Evolutionary conservation across 1,140 invertebrate species (phyloP).

Genomic region (Brachionus calyciflorus): DNA sequence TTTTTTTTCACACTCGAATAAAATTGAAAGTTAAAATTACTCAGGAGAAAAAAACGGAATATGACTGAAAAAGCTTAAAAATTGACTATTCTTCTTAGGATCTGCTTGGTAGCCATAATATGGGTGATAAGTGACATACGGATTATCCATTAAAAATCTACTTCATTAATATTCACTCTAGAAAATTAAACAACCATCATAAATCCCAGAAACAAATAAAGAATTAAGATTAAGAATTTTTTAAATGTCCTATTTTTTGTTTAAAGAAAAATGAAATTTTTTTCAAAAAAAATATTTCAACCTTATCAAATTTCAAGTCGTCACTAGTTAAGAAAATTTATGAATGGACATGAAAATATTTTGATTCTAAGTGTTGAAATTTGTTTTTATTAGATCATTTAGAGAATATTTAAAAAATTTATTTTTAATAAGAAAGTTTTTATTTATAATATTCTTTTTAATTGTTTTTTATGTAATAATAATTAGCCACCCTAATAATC

Average conservation of each 20-base stretch:
- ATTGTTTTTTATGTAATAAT: too few relatives aligned
- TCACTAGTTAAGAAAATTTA: too few relatives aligned
- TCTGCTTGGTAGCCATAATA: background rate
- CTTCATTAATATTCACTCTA: background rate
- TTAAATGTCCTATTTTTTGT: too few relatives aligned
- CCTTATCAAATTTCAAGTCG: background rate
- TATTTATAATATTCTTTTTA: too few relatives aligned
- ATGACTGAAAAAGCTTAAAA: slow-evolving; percentile 13
- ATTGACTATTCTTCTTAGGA: background rate
- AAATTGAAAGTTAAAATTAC: background rate
- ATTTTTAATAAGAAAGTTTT: too few relatives aligned
- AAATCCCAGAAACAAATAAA: background rate
- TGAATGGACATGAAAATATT: too few relatives aligned
- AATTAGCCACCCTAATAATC: too few relatives aligned
- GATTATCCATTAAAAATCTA: slow-evolving; percentile 15
- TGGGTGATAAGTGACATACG: background rate
- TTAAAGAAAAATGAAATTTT: background rate
- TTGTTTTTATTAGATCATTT: too few relatives aligned
- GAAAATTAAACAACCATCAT: background rate
- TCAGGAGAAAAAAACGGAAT: background rate
- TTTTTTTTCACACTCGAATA: background rate
- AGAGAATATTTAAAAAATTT: too few relatives aligned
- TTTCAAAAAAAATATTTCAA: background rate
- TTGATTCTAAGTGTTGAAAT: too few relatives aligned
- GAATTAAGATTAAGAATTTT: background rate